Evolutionary conservation across 2,797 vertebrate genomes (phyloP), one percentile per base, ranked within the genome.

Genomic region (Denticeps clupeoides): DNA sequence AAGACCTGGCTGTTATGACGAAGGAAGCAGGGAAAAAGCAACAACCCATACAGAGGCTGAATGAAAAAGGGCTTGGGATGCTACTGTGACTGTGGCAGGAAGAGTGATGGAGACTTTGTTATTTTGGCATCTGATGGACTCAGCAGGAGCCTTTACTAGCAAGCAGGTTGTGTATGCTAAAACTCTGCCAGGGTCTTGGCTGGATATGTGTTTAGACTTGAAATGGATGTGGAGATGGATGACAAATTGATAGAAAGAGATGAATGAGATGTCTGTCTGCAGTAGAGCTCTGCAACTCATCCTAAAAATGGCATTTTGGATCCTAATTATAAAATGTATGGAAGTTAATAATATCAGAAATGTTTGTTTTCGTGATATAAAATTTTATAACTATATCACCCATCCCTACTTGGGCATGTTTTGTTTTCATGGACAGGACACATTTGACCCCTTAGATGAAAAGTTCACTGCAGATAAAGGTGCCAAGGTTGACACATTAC

Each of bases 221-320:
- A n/a, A n/a, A n/a, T n/a, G 9, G 41, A 44, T 44, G 8, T 40
- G 16, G n/a, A 11, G 19, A 5, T 8, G 19, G 18, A 41, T 2
- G 1, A 22, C 21, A 42, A 24, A n/a, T 42, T 18, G 4, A 42
- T 23, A 28, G 12, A 6, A 16, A 4, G 29, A 31, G 29, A 28
- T 19, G 12, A 26, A 45, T 21, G 21, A 21, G 18, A 21, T 8
- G 69, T 65, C n/a, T n/a, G n/a, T n/a, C n/a, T n/a, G n/a, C n/a
- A n/a, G n/a, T n/a, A n/a, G n/a, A n/a, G n/a, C n/a, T 65, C 45
- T 38, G 64, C 68, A 62, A 59, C 58, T 55, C 8, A 2, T 58
- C 38, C 69, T 69, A 73, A n/a, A n/a, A n/a, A n/a, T n/a, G n/a
- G n/a, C n/a, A n/a, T n/a, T n/a, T n/a, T n/a, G n/a, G n/a, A n/a